A percentile compares a stretch with the other conserved stretches of the same genome.
Evolutionary conservation across 2,113 vertebrate genomes (phyloP).

Genomic region (Spilogale gracilis): DNA sequence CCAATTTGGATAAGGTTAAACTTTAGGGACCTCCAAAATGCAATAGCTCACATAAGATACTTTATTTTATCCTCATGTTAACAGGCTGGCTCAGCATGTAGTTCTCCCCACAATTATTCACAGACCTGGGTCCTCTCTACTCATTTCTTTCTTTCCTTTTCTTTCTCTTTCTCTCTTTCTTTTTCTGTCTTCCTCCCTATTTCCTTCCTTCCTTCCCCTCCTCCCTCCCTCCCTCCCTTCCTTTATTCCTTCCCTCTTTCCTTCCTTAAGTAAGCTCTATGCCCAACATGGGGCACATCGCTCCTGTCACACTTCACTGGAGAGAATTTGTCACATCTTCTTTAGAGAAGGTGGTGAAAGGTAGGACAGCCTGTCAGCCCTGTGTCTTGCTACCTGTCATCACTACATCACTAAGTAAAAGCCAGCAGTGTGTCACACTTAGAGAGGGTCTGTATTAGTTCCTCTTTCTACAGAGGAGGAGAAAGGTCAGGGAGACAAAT

Average conservation of each 20-base stretch:
- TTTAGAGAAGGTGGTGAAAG: background rate
- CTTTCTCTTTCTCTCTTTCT: background rate
- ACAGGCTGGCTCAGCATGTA: background rate
- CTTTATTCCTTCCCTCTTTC: no score
- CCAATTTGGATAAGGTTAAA: background rate
- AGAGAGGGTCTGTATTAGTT: background rate
- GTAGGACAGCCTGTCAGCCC: background rate
- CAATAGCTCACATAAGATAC: background rate
- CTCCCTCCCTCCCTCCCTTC: background rate
- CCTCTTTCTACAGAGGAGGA: background rate
- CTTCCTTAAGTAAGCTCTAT: background rate
- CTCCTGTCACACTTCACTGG: background rate
- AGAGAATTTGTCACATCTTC: background rate
- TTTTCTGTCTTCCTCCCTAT: background rate
- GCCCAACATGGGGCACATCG: background rate
- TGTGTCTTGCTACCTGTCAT: background rate
- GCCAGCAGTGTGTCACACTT: background rate
- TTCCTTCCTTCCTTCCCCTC: fast-evolving
- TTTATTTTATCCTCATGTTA: background rate
- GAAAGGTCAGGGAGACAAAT: background rate
- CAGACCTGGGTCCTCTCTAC: background rate
- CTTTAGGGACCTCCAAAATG: background rate
- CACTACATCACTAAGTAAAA: background rate
- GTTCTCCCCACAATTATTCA: background rate
- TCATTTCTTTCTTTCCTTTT: background rate